A percentile compares a stretch with the other conserved stretches of the same genome.
Evolutionary conservation across 2,888 invertebrate genomes (phyloP).

Genomic region (Heterodera filipjevi): DNA sequence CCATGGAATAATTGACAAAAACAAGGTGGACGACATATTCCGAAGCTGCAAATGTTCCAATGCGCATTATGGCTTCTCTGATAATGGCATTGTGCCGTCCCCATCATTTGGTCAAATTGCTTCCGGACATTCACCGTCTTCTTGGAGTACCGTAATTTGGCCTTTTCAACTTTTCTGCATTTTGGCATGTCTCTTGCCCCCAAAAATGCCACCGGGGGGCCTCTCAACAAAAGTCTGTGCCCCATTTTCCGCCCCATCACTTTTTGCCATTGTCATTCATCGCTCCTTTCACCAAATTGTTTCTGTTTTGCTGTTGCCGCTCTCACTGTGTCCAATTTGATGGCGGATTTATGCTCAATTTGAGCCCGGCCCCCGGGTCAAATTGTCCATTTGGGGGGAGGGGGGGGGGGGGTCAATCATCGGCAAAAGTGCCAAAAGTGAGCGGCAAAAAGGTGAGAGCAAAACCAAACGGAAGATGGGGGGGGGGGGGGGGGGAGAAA

Average conservation of each 20-base stretch:
- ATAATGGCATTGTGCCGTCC: too few species aligned
- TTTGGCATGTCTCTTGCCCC: too few species aligned
- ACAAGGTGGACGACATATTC: too few species aligned
- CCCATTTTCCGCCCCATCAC: not conserved
- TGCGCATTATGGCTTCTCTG: too few species aligned
- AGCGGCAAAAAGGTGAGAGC: not conserved
- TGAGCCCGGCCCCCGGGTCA: not conserved
- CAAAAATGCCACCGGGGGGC: not conserved
- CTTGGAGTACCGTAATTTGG: too few species aligned
- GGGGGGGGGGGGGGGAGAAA: too few species aligned
- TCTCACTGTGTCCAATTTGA: not conserved
- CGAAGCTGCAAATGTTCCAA: too few species aligned
- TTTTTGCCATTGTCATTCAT: not conserved
- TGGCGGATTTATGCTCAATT: not conserved
- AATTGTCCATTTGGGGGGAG: not conserved
- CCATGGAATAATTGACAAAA: too few species aligned
- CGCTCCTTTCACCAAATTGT: not conserved
- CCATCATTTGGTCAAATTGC: too few species aligned
- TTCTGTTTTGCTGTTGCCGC: too few species aligned
- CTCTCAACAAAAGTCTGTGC: too few species aligned
- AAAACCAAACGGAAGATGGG: not conserved
- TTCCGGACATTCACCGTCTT: too few species aligned
- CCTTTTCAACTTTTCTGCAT: not conserved
- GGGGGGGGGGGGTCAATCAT: not conserved
- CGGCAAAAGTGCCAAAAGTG: conserved; percentile 10